Evolutionary conservation across 2,113 vertebrate species (phyloP).

Genomic region (Lota lota): DNA sequence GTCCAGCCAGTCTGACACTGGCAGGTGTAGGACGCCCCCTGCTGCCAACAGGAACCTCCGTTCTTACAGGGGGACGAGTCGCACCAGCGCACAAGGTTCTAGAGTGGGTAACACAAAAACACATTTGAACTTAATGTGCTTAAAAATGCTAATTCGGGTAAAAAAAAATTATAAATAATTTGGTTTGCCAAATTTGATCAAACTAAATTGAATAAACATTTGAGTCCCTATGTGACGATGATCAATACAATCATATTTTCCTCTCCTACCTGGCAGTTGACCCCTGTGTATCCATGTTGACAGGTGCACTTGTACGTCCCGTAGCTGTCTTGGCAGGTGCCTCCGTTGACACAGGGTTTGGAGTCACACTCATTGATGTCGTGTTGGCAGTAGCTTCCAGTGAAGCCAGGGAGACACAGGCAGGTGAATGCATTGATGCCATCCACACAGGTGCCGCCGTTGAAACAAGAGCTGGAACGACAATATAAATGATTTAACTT

Average conservation of each 20-base stretch:
- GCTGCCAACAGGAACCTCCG: conserved; percentile 90
- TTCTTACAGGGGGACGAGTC: conserved; percentile 95
- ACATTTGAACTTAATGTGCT: not conserved
- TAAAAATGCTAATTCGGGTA: too few relatives aligned
- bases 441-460: conserved; percentile 90
- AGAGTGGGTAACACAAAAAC: conserved; percentile 4
- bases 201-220: not conserved
- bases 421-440: conserved; percentile 96
- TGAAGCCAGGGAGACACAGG: conserved; percentile 86
- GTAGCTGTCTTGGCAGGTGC: conserved; percentile 92
- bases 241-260: not conserved
- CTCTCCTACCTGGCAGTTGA: conserved; percentile 88
- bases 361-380: conserved; percentile 96
- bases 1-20: conserved; percentile 94
- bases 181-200: not conserved
- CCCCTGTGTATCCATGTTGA: conserved; percentile 90
- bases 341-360: conserved; percentile 89
- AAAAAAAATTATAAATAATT: not conserved
- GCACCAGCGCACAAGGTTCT: conserved; percentile 95
- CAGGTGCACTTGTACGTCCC: conserved; percentile 95
- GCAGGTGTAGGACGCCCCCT: conserved; percentile 85
- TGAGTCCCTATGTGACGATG: too few relatives aligned
- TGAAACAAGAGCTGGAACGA: conserved; percentile 90
- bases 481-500: not conserved
- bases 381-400: conserved; percentile 93